A percentile compares a stretch with the other conserved stretches of the same genome.
Conservation (phyloP, 1,140 invertebrate genomes). For the Neuroterus valhalla region DNA sequence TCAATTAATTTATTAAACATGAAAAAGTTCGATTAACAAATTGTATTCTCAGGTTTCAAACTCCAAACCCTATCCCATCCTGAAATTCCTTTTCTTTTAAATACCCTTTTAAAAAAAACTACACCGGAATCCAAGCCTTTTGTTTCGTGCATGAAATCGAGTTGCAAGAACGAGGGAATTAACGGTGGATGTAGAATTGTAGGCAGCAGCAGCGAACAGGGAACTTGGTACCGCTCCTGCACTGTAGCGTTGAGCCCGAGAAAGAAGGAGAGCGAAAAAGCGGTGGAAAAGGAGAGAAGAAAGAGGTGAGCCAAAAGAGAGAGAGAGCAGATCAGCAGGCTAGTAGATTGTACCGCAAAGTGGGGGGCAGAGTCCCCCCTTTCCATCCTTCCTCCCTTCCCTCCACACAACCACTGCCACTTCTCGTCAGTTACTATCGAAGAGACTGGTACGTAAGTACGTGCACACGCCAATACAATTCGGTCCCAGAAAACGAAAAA, state of each 20-base stretch:
- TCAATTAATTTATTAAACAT: no score
- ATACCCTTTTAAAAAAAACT: no score
- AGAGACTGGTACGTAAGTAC: constrained; percentile 42
- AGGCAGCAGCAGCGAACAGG: constrained; percentile 17
- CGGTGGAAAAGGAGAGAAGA: constrained; percentile 3
- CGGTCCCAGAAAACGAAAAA: neutral
- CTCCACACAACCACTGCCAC: constrained; percentile 36
- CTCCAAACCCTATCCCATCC: no score
- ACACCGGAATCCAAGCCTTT: no score
- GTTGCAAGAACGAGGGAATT: neutral
- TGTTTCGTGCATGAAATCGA: no score
- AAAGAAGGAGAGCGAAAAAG: constrained; percentile 12
- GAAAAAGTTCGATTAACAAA: no score
- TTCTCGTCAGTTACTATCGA: constrained; percentile 46
- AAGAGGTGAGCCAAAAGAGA: constrained; percentile 17
- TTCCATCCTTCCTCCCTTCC: neutral
- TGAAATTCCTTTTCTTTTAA: no score
- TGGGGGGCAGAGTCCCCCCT: constrained; percentile 33
- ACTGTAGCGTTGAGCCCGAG: neutral
- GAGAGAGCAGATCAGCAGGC: constrained; percentile 12
- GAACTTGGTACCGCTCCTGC: no score
- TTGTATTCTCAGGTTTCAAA: no score
- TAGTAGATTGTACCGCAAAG: constrained; percentile 28
- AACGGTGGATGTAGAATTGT: constrained; percentile 30
- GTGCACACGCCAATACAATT: constrained; percentile 29